Evolutionary conservation across 2,888 invertebrate genomes (phyloP), one percentile per base, ranked within the genome.

Genomic region (Cyaniris semiargus): DNA sequence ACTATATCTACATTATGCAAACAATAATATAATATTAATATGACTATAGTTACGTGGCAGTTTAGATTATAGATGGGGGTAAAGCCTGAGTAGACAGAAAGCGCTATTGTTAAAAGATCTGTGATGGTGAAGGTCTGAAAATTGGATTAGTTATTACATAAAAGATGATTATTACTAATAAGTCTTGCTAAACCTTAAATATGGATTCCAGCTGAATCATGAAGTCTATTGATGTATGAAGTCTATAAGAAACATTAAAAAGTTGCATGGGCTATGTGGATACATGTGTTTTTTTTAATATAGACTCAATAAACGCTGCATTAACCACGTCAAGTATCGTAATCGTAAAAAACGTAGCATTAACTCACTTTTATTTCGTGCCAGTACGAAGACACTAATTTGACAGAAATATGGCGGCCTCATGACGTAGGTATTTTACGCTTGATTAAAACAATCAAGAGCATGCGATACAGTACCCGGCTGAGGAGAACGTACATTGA

Each of bases 361-460:
- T 48, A 27, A 3, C 53, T 74, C 74, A 53, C 74, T 74, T 74
- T 74, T 74, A 27, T 74, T 48, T 48, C 53, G 53, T 74, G 74
- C 27, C 48, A 53, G 48, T 48, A 74, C 53, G 66, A 76, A 66
- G 56, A 23, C 44, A 60, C 10, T 38, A 66, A 76, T 66, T 66
- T 38, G 70, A 76, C 38, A 23, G 38, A 56, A 53, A 71, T 58
- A 38, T 44, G 27, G 38, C 76, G 71, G 56, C 58, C 53, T 72
- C 48, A 77, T 78, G 74, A 76, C 76, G 66, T 80, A 74, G 79
- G 53, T 56, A 71, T 48, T 66, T 66, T 44, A 70, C 58, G 76
- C 71, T 34, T 76, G 53, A 76, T 56, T 76, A 58, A 70, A 71
- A 44, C 72, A 53, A 76, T 31, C 34, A 34, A 76, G 10, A 53